Evolutionary conservation across 2,797 vertebrate species (phyloP), one percentile per base, ranked within the genome.

Genomic region (Gobionotothen gibberifrons): DNA sequence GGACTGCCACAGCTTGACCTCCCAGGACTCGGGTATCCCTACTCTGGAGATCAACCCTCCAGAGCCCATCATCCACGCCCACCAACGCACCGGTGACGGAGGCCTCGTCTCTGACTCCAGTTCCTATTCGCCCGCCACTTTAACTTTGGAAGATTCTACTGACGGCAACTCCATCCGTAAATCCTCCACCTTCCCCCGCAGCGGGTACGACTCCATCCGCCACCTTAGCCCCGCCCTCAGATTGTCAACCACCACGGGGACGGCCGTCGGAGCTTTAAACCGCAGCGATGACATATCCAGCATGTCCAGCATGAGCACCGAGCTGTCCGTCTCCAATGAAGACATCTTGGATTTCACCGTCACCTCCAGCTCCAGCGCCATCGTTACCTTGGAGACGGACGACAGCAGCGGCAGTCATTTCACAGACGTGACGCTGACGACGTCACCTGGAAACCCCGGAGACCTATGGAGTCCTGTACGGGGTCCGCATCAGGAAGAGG

Each of bases 21-120:
- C 96, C 0, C 95, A 96, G 80, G 97, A 99, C 93, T 98, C 97
- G 0, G 97, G 97, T 32, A 97, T 98, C 77, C 97, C 97, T 0
- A 97, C 96, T 6, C 94, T 98, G 42, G 97, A 99, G 93, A 93
- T 98, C 63, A 92, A 95, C 81, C 94, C 96, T 69, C 95, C 97
- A 0, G 96, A 97, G 75, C 93, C 95, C 3, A 86, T 96, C 66
- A 87, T 92, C 76, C 93, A 84, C 19, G 67, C 79, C 0, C 92
- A 88, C 57, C 64, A 91, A 0, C 81, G 87, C 6, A 82, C 90
- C 3, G 83, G 84, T 5, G 93, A 94, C 1, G 85, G 90, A 64
- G 93, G 93, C 0, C 87, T 93, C 0, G 85, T 88, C 79, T 76
- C 88, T 0, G 89, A 93, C 78, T 83, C 87, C 49, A 43, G 19